phyloP scores from a whole-genome alignment of 2,888 invertebrate genomes.

The Hyposoter didymator region DNA sequence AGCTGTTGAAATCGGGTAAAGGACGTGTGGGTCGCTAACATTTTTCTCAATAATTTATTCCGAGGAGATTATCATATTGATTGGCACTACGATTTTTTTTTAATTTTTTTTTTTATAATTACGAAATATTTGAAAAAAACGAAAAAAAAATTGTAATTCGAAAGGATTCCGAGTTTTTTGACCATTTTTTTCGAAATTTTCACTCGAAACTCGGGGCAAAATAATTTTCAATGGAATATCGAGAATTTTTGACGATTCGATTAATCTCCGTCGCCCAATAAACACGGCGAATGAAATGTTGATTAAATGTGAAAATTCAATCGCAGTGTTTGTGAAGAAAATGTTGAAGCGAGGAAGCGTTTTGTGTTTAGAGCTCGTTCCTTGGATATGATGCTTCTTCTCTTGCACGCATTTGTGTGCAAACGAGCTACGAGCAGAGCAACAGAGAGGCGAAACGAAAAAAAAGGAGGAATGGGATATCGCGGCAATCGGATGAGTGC shows the following conservation, averaged over 20 bases:
- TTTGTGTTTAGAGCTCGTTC: constrained; percentile 41
- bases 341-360: constrained; percentile 11
- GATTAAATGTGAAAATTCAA: constrained; percentile 60
- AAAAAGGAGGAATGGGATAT: neutral
- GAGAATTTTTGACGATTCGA: neutral
- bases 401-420: constrained; percentile 8
- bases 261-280: neutral
- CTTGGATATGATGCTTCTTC: constrained; percentile 25
- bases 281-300: constrained; percentile 11
- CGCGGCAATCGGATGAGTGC: constrained; percentile 53
- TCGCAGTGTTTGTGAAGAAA: constrained; percentile 46
- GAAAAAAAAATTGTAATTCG: neutral
- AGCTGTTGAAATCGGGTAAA: neutral
- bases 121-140: neutral
- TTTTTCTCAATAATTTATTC: constrained; percentile 4
- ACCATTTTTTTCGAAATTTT: too few species aligned
- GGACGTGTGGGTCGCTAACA: neutral
- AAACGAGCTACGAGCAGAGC: constrained; percentile 1
- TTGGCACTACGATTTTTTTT: neutral
- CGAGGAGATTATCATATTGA: constrained; percentile 3
- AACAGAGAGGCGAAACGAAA: neutral
- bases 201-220: neutral
- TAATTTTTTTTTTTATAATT: neutral
- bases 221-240: neutral
- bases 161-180: too few species aligned